Evolutionary conservation across 2,113 vertebrate species (phyloP).

Genomic region (Illadopsis cleaveri): DNA sequence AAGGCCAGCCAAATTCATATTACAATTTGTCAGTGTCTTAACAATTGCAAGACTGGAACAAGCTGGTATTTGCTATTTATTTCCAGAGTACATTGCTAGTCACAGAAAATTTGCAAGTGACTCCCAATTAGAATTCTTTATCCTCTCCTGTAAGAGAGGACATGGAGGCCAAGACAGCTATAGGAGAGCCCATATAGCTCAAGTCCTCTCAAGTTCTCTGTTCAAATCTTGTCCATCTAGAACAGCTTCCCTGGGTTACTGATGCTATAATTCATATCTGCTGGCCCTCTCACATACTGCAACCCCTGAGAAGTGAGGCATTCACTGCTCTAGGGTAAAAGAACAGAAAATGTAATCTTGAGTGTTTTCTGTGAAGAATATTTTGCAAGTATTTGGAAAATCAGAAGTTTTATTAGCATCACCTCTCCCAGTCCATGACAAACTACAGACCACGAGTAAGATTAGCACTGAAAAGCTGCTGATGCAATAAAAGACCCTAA

Average conservation of each 20-base stretch:
- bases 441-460: background rate
- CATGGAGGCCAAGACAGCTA: fast-evolving
- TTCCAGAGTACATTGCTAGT: background rate
- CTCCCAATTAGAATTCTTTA: background rate
- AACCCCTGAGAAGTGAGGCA: background rate
- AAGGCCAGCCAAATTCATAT: background rate
- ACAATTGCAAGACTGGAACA: background rate
- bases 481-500: background rate
- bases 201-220: background rate
- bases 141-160: background rate
- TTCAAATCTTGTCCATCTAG: background rate
- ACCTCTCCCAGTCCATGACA: background rate
- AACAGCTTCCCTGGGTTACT: background rate
- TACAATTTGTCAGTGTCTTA: background rate
- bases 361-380: background rate
- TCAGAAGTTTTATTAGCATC: background rate
- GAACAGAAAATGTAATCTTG: background rate
- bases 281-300: background rate
- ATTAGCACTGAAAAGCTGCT: background rate
- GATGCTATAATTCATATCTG: background rate
- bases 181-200: background rate
- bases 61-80: background rate
- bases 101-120: background rate
- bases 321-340: background rate
- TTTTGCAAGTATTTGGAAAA: background rate